Evolutionary conservation across 2,888 invertebrate genomes (phyloP).

Genomic region (Craniophora ligustri): DNA sequence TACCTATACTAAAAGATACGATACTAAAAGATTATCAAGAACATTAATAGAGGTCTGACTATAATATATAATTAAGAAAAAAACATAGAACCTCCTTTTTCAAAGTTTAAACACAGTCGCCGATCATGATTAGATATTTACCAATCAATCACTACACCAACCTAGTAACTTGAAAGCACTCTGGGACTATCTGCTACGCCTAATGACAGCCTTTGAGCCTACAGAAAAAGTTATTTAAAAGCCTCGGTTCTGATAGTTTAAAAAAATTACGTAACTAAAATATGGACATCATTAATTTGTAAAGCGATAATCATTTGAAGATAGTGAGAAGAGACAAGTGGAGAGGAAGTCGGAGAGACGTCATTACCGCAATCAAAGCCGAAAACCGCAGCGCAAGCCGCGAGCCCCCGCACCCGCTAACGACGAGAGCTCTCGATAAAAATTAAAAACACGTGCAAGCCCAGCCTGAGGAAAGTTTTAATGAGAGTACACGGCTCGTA

Average conservation of each 20-base stretch:
- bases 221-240: constrained; percentile 16
- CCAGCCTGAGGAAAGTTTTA: constrained; percentile 88
- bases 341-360: constrained; percentile 74
- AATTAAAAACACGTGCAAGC: constrained; percentile 89
- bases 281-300: constrained; percentile 76
- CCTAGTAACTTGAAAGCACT: too few species aligned
- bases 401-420: constrained; percentile 71
- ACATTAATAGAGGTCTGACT: too few species aligned
- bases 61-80: too few species aligned
- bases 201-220: constrained; percentile 11
- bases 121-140: too few species aligned
- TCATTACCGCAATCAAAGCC: constrained; percentile 88
- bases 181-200: constrained; percentile 1
- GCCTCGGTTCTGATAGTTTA: constrained; percentile 16
- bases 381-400: constrained; percentile 74
- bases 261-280: constrained; percentile 67
- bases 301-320: constrained; percentile 82
- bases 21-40: too few species aligned
- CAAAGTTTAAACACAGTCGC: too few species aligned
- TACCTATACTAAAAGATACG: too few species aligned
- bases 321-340: constrained; percentile 79
- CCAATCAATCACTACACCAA: too few species aligned
- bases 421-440: constrained; percentile 88
- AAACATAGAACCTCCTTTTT: too few species aligned
- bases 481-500: constrained; percentile 84